Conservation (phyloP, 2,797 vertebrate genomes). For the Enteromius unitaeniatus region DNA sequence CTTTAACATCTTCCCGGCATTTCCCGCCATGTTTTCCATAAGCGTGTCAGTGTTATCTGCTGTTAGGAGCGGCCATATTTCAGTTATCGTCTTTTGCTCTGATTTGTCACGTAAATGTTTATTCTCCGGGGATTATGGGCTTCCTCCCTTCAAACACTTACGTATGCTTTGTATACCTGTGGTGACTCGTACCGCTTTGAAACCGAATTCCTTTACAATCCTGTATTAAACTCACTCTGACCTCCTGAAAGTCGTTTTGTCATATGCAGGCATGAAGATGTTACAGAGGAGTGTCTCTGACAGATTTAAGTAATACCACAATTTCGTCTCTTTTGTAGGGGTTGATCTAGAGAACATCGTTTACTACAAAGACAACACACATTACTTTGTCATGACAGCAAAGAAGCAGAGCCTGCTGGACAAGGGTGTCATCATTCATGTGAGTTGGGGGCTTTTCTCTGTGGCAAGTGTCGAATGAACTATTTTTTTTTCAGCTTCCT, state of each 20-base stretch:
- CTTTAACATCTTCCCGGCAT: slow-evolving; percentile 1
- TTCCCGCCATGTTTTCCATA: not conserved
- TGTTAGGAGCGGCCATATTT: slow-evolving; percentile 15
- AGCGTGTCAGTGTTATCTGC: slow-evolving; percentile 22
- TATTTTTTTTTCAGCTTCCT: not conserved
- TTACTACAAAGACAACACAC: slow-evolving; percentile 97
- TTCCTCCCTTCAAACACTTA: slow-evolving; percentile 17
- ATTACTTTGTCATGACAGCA: slow-evolving; percentile 99
- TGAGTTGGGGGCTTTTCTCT: slow-evolving; percentile 70
- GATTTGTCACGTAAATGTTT: slow-evolving; percentile 34
- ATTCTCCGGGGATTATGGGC: not conserved
- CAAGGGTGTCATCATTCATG: slow-evolving; percentile 93
- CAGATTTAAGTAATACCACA: not conserved
- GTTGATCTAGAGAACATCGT: slow-evolving; percentile 99
- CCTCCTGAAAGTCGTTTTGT: not conserved
- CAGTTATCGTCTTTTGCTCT: slow-evolving; percentile 26
- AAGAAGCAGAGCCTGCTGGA: slow-evolving; percentile 98
- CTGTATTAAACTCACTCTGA: slow-evolving; percentile 38
- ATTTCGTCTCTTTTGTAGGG: slow-evolving; percentile 73
- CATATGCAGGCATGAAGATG: not conserved
- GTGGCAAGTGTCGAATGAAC: not conserved
- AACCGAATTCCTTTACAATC: slow-evolving; percentile 46
- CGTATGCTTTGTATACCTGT: slow-evolving; percentile 40
- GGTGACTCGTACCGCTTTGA: slow-evolving; percentile 35
- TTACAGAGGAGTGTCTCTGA: not conserved